These are phyloP conservation scores for Lampris megalopsis DNA, from an alignment of 2,113 vertebrate species.

Conservation along the genomic window DNA sequence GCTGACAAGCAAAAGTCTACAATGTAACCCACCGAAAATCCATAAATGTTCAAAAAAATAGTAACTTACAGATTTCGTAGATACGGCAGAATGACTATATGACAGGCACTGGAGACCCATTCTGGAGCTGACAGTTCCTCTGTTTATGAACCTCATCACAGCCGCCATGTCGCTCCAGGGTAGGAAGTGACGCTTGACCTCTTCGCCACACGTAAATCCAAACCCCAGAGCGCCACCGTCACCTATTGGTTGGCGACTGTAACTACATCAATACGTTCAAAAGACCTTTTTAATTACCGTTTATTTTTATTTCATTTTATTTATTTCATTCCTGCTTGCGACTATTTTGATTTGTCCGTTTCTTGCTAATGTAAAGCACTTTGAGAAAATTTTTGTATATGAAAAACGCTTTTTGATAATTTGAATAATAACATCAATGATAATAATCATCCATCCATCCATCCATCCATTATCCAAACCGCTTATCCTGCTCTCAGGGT, in stretches of 20 bases:
- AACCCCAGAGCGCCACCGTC: conserved; percentile 10
- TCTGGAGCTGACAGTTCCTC: conserved; percentile 33
- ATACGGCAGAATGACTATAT: conserved; percentile 47
- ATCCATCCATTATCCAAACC: no score
- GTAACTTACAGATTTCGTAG: conserved; percentile 63
- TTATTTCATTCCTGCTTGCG: no score
- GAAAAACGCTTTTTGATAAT: no score
- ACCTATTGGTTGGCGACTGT: conserved; percentile 26
- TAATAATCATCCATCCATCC: no score
- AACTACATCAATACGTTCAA: not conserved
- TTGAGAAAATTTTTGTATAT: no score
- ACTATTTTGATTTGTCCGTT: no score
- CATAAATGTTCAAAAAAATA: not conserved
- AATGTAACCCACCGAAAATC: rapidly evolving
- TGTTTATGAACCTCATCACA: conserved; percentile 69
- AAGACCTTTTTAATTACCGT: no score
- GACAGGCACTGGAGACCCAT: conserved; percentile 62
- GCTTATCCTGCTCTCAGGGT: no score
- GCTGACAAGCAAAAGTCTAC: not conserved
- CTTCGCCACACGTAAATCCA: not conserved
- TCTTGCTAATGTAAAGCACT: no score
- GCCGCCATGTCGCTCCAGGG: conserved; percentile 75
- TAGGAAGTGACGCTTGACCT: conserved; percentile 19
- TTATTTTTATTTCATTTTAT: no score
- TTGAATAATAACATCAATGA: no score